Evolutionary conservation across 1,140 invertebrate genomes (phyloP).

Genomic region (Myzus persicae): DNA sequence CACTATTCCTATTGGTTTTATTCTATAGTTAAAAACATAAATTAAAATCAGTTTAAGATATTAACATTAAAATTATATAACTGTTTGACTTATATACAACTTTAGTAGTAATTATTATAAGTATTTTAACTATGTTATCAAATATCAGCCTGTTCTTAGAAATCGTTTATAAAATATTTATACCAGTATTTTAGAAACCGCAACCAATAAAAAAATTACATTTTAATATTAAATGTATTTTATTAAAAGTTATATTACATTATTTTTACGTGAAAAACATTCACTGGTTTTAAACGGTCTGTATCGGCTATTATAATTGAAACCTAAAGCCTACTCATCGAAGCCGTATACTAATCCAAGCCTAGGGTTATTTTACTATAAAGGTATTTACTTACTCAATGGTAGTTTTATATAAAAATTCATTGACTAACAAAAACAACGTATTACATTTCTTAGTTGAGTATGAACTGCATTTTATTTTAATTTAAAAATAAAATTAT

Average conservation of each 20-base stretch:
- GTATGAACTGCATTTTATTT: background rate
- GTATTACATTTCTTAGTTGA: background rate
- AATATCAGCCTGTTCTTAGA: background rate
- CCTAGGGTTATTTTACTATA: background rate
- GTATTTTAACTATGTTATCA: background rate
- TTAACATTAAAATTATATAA: background rate
- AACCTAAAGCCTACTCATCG: constrained; percentile 33
- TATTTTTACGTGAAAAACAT: background rate
- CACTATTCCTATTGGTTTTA: background rate
- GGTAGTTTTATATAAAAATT: background rate
- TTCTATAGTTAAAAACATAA: background rate
- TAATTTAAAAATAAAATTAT: background rate
- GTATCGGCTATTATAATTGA: background rate
- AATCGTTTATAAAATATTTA: background rate
- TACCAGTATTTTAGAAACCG: background rate
- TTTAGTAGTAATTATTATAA: background rate
- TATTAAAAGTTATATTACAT: background rate
- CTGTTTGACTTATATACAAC: background rate
- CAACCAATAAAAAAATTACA: background rate
- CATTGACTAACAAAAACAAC: background rate
- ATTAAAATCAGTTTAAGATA: background rate
- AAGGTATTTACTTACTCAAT: background rate
- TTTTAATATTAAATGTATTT: background rate
- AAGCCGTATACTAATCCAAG: background rate
- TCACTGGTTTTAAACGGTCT: background rate